phyloP scores from a whole-genome alignment of 2,797 vertebrate genomes.

The Galaxias olidus region DNA sequence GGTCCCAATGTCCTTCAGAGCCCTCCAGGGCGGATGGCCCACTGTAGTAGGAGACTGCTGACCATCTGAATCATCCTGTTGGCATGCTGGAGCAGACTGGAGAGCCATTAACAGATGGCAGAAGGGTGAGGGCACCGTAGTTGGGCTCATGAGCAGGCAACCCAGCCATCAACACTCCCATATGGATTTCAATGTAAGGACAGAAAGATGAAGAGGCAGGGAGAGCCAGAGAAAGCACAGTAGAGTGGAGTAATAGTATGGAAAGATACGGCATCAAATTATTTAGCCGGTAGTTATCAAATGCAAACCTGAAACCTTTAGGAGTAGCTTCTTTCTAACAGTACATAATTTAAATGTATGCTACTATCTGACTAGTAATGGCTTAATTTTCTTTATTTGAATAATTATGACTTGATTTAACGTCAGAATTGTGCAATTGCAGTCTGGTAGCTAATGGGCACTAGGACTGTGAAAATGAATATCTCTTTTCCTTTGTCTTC shows the following conservation, averaged over 20 bases:
- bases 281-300: too few relatives aligned
- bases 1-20: constrained; percentile 75
- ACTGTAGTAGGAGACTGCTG: constrained; percentile 72
- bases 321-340: too few relatives aligned
- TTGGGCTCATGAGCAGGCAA: constrained; percentile 74
- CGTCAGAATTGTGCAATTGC: constrained; percentile 52
- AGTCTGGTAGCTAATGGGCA: constrained; percentile 56
- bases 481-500: constrained; percentile 69
- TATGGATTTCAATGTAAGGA: constrained; percentile 67
- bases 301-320: too few relatives aligned
- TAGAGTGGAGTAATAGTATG: constrained; percentile 17
- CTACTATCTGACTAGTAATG: too few relatives aligned
- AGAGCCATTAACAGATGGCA: constrained; percentile 78
- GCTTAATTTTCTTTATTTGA: too few relatives aligned
- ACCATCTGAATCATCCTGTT: constrained; percentile 76
- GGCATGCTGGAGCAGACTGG: constrained; percentile 71
- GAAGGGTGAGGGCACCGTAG: constrained; percentile 76
- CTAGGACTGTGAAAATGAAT: constrained; percentile 61
- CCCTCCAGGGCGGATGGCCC: constrained; percentile 62
- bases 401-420: constrained; percentile 4
- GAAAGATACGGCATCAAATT: too few relatives aligned
- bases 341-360: too few relatives aligned
- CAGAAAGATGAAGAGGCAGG: constrained; percentile 7
- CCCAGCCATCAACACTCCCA: constrained; percentile 78
- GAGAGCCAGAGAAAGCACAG: constrained; percentile 35